These are phyloP conservation scores for Dasysyrphus tricinctus DNA, from an alignment of 2,888 invertebrate genomes.

Conservation along the genomic window DNA sequence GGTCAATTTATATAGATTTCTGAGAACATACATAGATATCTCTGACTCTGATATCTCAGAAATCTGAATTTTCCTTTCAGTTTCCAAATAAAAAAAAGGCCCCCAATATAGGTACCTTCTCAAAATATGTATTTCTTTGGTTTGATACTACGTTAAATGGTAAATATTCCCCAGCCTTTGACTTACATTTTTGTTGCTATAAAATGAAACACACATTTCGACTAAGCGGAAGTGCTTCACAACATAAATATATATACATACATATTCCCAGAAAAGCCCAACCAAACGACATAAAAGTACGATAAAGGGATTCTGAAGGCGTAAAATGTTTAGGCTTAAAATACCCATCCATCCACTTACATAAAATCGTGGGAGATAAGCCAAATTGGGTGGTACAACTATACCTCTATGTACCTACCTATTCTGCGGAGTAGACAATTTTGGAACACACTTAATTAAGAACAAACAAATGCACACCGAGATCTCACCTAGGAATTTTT, in stretches of 20 bases:
- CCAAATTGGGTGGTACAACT: conserved; percentile 30
- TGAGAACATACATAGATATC: too few species aligned
- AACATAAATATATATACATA: neutral
- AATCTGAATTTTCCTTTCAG: too few species aligned
- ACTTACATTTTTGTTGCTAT: too few species aligned
- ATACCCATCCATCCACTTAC: conserved; percentile 12
- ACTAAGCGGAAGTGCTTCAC: conserved; percentile 2
- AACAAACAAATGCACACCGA: conserved; percentile 30
- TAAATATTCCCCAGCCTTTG: too few species aligned
- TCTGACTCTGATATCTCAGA: too few species aligned
- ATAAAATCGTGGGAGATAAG: conserved; percentile 61
- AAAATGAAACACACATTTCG: neutral
- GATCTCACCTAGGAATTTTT: conserved; percentile 60
- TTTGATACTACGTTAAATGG: too few species aligned
- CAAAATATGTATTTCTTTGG: too few species aligned
- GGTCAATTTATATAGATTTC: too few species aligned
- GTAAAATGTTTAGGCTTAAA: conserved; percentile 9
- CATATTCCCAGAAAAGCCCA: neutral
- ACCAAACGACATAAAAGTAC: neutral
- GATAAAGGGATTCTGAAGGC: conserved; percentile 9
- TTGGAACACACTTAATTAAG: conserved; percentile 34
- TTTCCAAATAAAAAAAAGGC: too few species aligned
- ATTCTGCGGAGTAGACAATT: conserved; percentile 52
- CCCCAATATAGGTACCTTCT: too few species aligned
- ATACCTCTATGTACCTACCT: neutral